Percentiles rank a stretch among this genome's conserved stretches.
phyloP scores from a whole-genome alignment of 2,113 vertebrate genomes.

The Bothrops jararaca region DNA sequence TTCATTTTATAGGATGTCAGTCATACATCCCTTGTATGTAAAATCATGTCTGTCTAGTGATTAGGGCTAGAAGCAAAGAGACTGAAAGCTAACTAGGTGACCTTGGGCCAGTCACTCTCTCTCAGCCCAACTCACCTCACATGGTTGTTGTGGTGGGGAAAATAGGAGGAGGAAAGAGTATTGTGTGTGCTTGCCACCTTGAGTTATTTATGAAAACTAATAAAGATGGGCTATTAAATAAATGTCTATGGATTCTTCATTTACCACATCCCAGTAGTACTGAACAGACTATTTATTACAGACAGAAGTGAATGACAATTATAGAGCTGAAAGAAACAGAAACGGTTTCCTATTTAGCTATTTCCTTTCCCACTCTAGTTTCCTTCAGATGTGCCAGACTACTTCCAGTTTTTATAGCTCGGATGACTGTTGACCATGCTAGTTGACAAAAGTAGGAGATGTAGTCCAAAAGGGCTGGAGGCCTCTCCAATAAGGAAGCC shows the following conservation, averaged over 20 bases:
- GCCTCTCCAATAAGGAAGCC: neutral
- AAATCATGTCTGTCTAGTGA: slow-evolving; percentile 1
- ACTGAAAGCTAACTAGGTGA: neutral
- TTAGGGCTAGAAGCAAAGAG: neutral
- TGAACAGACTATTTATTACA: slow-evolving; percentile 20
- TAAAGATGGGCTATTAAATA: neutral
- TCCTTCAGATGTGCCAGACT: neutral
- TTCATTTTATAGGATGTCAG: slow-evolving; percentile 47
- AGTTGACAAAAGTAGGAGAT: neutral
- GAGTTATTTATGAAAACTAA: neutral
- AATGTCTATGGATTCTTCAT: slow-evolving; percentile 27
- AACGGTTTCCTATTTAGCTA: neutral
- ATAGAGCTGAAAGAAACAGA: neutral
- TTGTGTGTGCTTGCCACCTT: neutral
- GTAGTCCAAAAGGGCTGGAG: neutral
- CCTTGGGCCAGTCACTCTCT: neutral
- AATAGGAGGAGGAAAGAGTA: neutral
- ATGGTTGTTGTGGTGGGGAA: neutral
- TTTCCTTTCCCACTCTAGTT: neutral
- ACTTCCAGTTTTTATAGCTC: neutral
- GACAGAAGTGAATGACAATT: neutral
- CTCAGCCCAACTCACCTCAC: neutral
- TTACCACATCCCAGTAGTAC: slow-evolving; percentile 46
- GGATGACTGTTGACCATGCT: neutral
- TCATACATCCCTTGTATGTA: slow-evolving; percentile 54